Conservation (phyloP, 1,140 invertebrate species). For the Ectropis grisescens region DNA sequence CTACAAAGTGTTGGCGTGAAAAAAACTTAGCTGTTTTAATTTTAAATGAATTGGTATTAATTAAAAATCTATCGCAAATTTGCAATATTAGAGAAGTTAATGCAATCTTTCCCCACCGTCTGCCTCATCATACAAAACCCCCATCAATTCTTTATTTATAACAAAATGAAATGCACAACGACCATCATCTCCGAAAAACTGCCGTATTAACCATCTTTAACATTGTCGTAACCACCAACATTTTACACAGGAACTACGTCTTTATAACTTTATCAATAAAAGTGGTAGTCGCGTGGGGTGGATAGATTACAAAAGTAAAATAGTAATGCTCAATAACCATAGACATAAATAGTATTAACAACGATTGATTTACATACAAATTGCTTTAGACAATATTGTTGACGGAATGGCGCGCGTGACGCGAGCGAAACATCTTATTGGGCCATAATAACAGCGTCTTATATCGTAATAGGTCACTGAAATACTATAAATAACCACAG, state of each 20-base stretch:
- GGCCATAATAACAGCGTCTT: constrained; percentile 20
- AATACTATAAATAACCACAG: constrained; percentile 8
- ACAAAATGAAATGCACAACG: constrained; percentile 54
- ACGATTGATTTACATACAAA: constrained; percentile 70
- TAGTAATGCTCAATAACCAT: constrained; percentile 65
- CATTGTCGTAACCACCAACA: constrained; percentile 9
- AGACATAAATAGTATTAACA: constrained; percentile 68
- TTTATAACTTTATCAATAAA: neutral
- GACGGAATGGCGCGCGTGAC: constrained; percentile 61
- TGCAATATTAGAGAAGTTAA: too few species aligned
- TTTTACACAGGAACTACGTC: neutral
- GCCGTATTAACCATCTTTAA: constrained; percentile 53
- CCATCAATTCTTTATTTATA: constrained; percentile 32
- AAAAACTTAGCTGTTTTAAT: too few species aligned
- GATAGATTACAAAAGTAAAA: constrained; percentile 30
- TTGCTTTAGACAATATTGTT: constrained; percentile 69
- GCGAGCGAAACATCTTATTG: constrained; percentile 28
- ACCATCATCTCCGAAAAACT: constrained; percentile 26
- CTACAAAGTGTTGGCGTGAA: too few species aligned
- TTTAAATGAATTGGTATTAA: too few species aligned
- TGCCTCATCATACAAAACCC: too few species aligned
- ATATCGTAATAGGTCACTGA: neutral
- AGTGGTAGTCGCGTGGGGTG: too few species aligned
- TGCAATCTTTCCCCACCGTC: too few species aligned
- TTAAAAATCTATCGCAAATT: too few species aligned